Conservation (phyloP, 2,888 invertebrate species). For the Lasioglossum zephyrum region DNA sequence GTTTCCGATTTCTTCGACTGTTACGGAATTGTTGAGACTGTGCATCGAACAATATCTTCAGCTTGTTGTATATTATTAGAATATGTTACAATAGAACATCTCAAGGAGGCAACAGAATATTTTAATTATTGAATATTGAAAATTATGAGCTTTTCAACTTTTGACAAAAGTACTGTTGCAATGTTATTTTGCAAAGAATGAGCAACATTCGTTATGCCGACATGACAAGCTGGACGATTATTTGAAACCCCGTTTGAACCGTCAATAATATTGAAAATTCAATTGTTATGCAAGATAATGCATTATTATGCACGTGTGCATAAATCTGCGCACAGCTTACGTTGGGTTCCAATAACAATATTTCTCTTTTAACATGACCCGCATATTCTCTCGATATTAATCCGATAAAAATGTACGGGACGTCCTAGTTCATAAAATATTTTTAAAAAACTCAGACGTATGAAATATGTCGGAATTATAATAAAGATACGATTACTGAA, state of each 20-base stretch:
- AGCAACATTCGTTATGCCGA: background rate
- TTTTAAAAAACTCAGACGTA: background rate
- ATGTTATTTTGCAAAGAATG: background rate
- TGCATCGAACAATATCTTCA: background rate
- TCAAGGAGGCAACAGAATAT: background rate
- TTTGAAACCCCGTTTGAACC: background rate
- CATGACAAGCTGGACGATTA: background rate
- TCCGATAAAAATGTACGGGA: background rate
- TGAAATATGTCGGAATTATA: background rate
- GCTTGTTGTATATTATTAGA: no score
- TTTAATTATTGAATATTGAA: background rate
- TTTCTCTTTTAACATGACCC: background rate
- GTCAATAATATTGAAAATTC: constrained; percentile 3
- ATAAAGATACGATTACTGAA: background rate
- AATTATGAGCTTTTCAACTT: background rate
- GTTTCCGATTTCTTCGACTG: background rate
- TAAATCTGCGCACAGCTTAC: background rate
- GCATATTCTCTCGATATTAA: background rate
- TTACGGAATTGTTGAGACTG: background rate
- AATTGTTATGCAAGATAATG: background rate
- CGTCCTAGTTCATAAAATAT: background rate
- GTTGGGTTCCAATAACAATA: background rate
- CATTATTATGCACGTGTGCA: background rate
- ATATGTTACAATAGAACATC: background rate
- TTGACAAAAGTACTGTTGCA: background rate